Conservation (phyloP, 2,888 invertebrate genomes). For the Lasioglossum morio region DNA sequence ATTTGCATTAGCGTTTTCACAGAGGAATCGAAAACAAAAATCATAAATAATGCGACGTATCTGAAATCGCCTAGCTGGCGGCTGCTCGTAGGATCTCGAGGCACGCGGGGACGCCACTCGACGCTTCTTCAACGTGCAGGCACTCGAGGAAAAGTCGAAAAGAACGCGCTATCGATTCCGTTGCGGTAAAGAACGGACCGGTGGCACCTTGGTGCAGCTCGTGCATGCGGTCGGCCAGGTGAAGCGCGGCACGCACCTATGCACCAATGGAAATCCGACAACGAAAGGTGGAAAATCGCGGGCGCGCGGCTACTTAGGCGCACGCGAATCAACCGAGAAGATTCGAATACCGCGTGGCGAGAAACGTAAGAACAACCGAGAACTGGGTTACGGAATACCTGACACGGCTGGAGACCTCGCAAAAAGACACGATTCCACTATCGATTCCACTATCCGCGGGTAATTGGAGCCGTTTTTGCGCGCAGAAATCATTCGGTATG, state of each 20-base stretch:
- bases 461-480: constrained; percentile 44
- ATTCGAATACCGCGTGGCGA: constrained; percentile 27
- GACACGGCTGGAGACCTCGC: constrained; percentile 14
- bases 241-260: constrained; percentile 36
- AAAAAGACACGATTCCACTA: constrained; percentile 18
- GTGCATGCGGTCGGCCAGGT: constrained; percentile 3
- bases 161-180: constrained; percentile 65
- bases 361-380: constrained; percentile 46
- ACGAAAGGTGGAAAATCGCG: neutral
- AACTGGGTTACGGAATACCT: constrained; percentile 57
- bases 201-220: neutral
- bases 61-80: neutral
- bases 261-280: neutral
- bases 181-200: constrained; percentile 51
- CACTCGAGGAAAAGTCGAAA: constrained; percentile 54
- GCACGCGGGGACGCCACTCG: neutral
- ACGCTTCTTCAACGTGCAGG: neutral
- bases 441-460: constrained; percentile 23
- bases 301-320: constrained; percentile 53
- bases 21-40: no score
- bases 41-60: no score
- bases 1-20: no score
- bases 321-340: constrained; percentile 53
- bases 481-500: constrained; percentile 22
- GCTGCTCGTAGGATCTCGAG: neutral